Base-by-base conservation (phyloP, 2,797 vertebrate species). In the Garrulus glandarius region DNA sequence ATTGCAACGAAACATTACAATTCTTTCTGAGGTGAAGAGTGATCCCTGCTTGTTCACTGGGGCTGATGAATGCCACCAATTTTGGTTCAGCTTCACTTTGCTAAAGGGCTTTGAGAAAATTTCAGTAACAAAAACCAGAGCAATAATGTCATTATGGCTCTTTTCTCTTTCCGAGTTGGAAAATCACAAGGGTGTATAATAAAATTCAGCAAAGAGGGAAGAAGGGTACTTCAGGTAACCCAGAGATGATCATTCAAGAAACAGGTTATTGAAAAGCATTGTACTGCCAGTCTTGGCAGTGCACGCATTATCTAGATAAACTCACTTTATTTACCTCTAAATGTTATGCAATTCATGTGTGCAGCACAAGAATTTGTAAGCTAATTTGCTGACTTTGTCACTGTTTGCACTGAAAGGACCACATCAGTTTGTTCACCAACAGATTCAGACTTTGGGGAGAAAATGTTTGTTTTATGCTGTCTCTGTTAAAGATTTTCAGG, bases 41-140 rank as follows among this genome's bases (percentile, higher is more conserved):
- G 84, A 67, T 78, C 30, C 61, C 61, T 84, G 67, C 78, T 93
- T 95, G 79, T 37, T 94, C 8, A 0, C 74, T 18, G 21, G 20
- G 24, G 61, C 72, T 92, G 82, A 96, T 36, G 87, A 93, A 94
- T 72, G 84, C 53, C 91, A 86, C 72, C 67, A 85, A 91, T 92
- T 83, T 68, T 13, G 37, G 57, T 81, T 92, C 37, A 34, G 46
- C 47, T 91, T 78, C 87, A 75, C 69, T 94, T 88, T 94, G 89
- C 91, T 90, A 23, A 83, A 91, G 89, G 89, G 82, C 69, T 92
- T 65, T 39, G 57, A 90, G 81, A 84, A 89, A 96, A 80, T 78
- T 72, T 95, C 69, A 86, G 76, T 29, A 78, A 56, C 53, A 87
- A 79, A 94, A 75, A 1, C 0, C 64, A 89, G 18, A 72, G 72